phyloP scores from a whole-genome alignment of 2,113 vertebrate species.

The Stigmatopora argus region DNA sequence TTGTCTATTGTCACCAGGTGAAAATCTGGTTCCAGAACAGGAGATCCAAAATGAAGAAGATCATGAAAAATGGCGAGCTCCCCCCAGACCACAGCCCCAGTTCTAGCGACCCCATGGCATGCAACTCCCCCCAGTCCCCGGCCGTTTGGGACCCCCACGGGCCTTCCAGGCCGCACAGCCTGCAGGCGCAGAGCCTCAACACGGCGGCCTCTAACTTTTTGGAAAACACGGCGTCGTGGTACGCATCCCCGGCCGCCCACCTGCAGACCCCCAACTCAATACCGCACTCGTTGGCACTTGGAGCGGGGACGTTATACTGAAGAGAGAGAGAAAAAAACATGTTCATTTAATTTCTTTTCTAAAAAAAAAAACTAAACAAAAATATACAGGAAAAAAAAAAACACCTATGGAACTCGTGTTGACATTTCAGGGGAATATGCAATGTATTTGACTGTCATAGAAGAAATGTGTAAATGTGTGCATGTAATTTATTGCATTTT shows the following conservation, averaged over 20 bases:
- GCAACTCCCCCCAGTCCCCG: constrained; percentile 98
- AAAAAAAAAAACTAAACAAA: not conserved
- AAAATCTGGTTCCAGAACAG: constrained; percentile 99
- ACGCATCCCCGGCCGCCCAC: constrained; percentile 78
- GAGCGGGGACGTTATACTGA: constrained; percentile 98
- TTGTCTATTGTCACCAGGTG: constrained; percentile 67
- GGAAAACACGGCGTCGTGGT: constrained; percentile 91
- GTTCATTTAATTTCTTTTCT: constrained; percentile 42
- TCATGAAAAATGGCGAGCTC: constrained; percentile 98
- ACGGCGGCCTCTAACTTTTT: constrained; percentile 85
- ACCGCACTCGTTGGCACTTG: constrained; percentile 92
- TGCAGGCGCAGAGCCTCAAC: constrained; percentile 83
- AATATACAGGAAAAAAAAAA: not conserved
- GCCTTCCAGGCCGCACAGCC: constrained; percentile 77
- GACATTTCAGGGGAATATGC: constrained; percentile 86
- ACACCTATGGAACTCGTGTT: constrained; percentile 82
- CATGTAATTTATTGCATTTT: constrained; percentile 99
- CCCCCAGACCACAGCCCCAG: constrained; percentile 97
- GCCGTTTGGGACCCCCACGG: constrained; percentile 97
- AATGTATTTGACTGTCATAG: constrained; percentile 84
- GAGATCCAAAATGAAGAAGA: constrained; percentile 99
- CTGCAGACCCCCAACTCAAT: constrained; percentile 86
- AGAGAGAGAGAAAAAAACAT: constrained; percentile 28
- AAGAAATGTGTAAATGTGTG: constrained; percentile 96
- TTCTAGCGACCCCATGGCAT: constrained; percentile 98